A percentile compares a stretch with the other conserved stretches of the same genome.
Conservation (phyloP, 2,888 invertebrate genomes). For the Lithosia quadra region DNA sequence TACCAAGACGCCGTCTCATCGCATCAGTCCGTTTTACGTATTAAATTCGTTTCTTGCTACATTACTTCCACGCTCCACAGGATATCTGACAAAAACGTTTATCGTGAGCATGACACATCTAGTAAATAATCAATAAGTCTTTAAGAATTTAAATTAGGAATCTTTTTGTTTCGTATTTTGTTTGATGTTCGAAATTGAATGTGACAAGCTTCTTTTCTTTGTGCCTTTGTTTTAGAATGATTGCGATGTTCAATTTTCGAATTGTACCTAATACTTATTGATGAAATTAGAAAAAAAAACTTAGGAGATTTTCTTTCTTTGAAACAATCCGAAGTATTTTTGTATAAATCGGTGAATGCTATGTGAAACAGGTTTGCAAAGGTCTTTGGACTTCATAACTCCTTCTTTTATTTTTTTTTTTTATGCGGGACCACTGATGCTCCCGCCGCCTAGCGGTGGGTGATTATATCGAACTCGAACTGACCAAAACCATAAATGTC, state of each 20-base stretch:
- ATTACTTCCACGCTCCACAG: constrained; percentile 58
- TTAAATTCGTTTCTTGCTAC: constrained; percentile 69
- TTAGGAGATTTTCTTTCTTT: neutral
- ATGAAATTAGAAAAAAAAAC: neutral
- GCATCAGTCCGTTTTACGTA: constrained; percentile 54
- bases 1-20: constrained; percentile 60
- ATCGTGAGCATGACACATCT: constrained; percentile 30
- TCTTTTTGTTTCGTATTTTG: constrained; percentile 29
- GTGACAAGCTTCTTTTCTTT: constrained; percentile 20
- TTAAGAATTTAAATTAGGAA: constrained; percentile 37
- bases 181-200: constrained; percentile 24
- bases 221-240: constrained; percentile 12
- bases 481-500: too few species aligned
- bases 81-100: constrained; percentile 37
- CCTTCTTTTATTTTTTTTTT: too few species aligned
- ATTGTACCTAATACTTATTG: neutral
- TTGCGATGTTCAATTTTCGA: constrained; percentile 7
- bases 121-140: constrained; percentile 26
- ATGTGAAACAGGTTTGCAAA: too few species aligned
- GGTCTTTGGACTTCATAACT: too few species aligned
- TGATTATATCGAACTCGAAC: too few species aligned
- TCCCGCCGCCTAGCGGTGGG: too few species aligned
- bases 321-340: neutral
- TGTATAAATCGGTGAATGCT: too few species aligned
- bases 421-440: too few species aligned